Conservation (phyloP, 2,113 vertebrate species). For the Grus americana region DNA sequence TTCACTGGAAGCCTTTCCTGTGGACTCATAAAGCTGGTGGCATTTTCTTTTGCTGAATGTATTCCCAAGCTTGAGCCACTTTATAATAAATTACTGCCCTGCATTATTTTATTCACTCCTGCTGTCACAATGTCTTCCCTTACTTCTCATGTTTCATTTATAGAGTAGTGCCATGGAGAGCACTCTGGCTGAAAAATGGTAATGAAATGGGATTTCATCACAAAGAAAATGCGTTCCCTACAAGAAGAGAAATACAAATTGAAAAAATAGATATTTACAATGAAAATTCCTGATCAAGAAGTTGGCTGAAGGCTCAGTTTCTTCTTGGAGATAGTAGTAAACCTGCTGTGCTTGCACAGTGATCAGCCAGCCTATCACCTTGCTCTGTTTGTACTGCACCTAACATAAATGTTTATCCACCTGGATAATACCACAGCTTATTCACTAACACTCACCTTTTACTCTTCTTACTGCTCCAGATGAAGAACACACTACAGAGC, state of each 20-base stretch:
- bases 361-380: neutral
- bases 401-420: neutral
- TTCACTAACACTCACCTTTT: neutral
- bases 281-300: neutral
- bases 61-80: neutral
- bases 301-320: neutral
- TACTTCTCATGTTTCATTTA: neutral
- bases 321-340: neutral
- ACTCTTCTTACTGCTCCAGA: constrained; percentile 70
- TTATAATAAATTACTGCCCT: neutral
- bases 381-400: neutral
- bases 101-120: neutral
- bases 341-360: neutral
- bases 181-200: neutral
- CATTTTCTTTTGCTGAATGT: neutral
- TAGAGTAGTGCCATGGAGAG: neutral
- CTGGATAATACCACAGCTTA: neutral
- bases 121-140: neutral
- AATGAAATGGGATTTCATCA: neutral
- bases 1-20: neutral
- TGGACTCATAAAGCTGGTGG: neutral
- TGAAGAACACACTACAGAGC: constrained; percentile 94
- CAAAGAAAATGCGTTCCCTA: neutral
- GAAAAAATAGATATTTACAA: neutral
- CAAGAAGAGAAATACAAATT: neutral